A percentile compares a stretch with the other conserved stretches of the same genome.
Conservation (phyloP, 1,140 invertebrate species). For the Berghia stephanieae region DNA sequence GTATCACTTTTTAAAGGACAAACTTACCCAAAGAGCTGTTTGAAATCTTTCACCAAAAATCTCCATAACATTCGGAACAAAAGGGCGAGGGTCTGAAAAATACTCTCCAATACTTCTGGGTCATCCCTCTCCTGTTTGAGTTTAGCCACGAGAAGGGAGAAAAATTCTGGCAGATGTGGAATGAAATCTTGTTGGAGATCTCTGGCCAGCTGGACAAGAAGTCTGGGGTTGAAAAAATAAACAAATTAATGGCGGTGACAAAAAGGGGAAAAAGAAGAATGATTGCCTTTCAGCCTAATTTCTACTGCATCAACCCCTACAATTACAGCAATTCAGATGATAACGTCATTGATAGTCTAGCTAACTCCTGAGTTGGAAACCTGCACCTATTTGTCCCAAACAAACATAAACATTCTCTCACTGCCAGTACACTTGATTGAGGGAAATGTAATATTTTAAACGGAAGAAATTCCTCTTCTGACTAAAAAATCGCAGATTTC, state of each 20-base stretch:
- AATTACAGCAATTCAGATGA: too few species aligned
- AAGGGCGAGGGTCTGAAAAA: constrained; percentile 84
- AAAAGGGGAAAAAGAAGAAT: too few species aligned
- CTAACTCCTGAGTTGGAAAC: too few species aligned
- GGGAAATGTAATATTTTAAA: too few species aligned
- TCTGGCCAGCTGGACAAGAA: constrained; percentile 83
- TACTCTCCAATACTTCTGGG: constrained; percentile 83
- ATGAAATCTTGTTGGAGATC: constrained; percentile 90
- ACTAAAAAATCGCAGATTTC: too few species aligned
- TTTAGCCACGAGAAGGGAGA: constrained; percentile 76
- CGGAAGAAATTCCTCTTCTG: too few species aligned
- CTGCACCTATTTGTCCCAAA: too few species aligned
- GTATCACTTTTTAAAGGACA: neutral
- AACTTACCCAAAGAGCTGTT: constrained; percentile 15
- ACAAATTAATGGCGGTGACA: neutral
- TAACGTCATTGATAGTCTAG: too few species aligned
- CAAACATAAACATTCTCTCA: too few species aligned
- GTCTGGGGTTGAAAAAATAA: constrained; percentile 68
- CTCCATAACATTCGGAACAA: constrained; percentile 88
- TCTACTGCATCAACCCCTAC: too few species aligned
- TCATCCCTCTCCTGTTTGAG: constrained; percentile 77
- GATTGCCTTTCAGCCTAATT: too few species aligned
- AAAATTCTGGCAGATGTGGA: constrained; percentile 76
- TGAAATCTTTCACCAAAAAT: constrained; percentile 73
- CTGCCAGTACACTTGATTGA: too few species aligned